Evolutionary conservation across 2,113 vertebrate species (phyloP), one percentile per base, ranked within the genome.

Genomic region (Callithrix jacchus): DNA sequence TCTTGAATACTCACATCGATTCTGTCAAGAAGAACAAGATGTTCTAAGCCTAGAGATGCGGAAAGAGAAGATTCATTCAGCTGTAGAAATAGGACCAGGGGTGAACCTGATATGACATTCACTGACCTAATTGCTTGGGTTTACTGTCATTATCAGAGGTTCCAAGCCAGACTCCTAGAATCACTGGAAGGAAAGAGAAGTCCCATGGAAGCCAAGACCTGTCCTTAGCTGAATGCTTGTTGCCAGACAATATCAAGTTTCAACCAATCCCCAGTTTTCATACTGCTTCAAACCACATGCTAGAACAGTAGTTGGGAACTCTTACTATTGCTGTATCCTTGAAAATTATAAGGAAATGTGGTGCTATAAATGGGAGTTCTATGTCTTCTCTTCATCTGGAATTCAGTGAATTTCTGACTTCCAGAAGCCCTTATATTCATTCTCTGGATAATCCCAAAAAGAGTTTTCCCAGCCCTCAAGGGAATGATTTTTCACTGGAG

Each of bases 321-420:
- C 35, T 40, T 90, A 92, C 25, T 66, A 68, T 42, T 79, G 54
- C 32, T 56, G 6, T n/a, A 81, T 35, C 8, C 49, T 91, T 86
- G 61, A 66, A 87, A 87, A 77, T 47, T n/a, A 77, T 9, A 58
- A 4, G 32, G 45, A 86, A 83, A 84, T 80, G 80, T 85, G 66
- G 20, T 30, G 66, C 54, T 68, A 30, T 37, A 94, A 94, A 66
- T 83, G n/a, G 37, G 37, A 52, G 10, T 71, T 90, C 9, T 92
- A 27, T 35, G 32, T n/a, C 11, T 14, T 92, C 35, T 77, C 61
- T 66, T 85, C 8, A 61, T 61, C 18, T 89, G 17, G 64, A 61
- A 91, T 68, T 85, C n/a, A 86, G 40, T 64, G 30, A 52, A 12
- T 89, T 94, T 87, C 70, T 89, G 68, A 64, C 10, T 87, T 94